A percentile compares a stretch with the other conserved stretches of the same genome.
Conservation (phyloP, 2,888 invertebrate species). For the Stenoptilia bipunctidactyla region DNA sequence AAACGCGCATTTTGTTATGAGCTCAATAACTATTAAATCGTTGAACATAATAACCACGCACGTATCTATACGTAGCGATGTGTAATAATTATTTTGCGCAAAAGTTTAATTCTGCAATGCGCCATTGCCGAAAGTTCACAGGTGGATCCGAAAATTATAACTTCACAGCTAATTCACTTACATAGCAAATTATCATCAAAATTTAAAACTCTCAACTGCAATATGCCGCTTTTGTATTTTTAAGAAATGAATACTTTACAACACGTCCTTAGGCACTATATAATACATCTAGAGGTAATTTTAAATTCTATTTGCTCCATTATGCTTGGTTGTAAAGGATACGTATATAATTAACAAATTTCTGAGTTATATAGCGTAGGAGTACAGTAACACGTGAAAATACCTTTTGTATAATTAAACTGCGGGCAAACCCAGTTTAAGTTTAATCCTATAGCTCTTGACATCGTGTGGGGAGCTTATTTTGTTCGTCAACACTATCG, state of each 20-base stretch:
- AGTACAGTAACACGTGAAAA: conserved; percentile 43
- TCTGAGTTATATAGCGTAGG: conserved; percentile 45
- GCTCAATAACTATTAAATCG: too few species aligned
- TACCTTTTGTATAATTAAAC: conserved; percentile 69
- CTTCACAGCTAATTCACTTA: conserved; percentile 19
- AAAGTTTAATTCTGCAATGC: conserved; percentile 45
- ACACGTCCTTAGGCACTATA: conserved; percentile 21
- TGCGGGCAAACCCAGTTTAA: conserved; percentile 64
- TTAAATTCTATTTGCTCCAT: conserved; percentile 49
- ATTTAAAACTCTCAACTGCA: conserved; percentile 15
- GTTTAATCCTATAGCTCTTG: conserved; percentile 71
- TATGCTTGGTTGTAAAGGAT: conserved; percentile 40
- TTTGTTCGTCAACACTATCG: conserved; percentile 68
- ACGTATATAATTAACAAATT: conserved; percentile 48
- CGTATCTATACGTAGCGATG: conserved; percentile 14
- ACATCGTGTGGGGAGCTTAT: conserved; percentile 67
- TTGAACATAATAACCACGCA: too few species aligned
- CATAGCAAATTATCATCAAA: conserved; percentile 20
- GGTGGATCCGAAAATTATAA: conserved; percentile 28
- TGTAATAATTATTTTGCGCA: conserved; percentile 29
- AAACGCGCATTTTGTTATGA: too few species aligned
- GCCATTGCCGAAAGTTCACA: conserved; percentile 31
- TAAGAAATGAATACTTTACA: not conserved
- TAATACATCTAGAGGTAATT: conserved; percentile 33
- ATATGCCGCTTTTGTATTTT: not conserved